Conservation (phyloP, 2,888 invertebrate genomes). For the Campoplex nolae region DNA sequence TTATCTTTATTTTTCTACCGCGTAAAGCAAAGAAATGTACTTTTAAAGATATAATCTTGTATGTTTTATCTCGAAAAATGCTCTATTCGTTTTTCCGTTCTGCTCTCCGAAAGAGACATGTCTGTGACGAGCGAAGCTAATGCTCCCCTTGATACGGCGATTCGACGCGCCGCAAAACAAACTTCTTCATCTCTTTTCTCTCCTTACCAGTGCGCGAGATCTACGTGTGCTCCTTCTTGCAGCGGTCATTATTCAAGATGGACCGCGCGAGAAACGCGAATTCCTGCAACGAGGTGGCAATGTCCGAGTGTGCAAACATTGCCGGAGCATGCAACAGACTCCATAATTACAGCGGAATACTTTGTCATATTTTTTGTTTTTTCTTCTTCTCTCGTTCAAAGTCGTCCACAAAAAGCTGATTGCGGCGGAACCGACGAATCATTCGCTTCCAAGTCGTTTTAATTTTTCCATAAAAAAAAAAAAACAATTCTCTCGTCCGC, state of each 20-base stretch:
- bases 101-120: conserved; percentile 10
- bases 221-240: conserved; percentile 8
- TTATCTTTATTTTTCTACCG: not conserved
- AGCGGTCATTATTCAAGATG: conserved; percentile 39
- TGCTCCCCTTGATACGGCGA: conserved; percentile 63
- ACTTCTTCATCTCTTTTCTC: conserved; percentile 46
- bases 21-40: not conserved
- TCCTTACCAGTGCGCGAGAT: too few species aligned
- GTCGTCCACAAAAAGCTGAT: not conserved
- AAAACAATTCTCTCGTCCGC: not conserved
- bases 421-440: not conserved
- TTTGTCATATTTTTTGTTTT: not conserved
- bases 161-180: conserved; percentile 65
- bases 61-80: not conserved
- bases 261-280: conserved; percentile 26
- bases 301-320: conserved; percentile 35
- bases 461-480: too few species aligned
- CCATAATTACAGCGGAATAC: not conserved
- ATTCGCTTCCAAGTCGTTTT: too few species aligned
- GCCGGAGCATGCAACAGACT: not conserved
- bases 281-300: conserved; percentile 36
- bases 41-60: not conserved
- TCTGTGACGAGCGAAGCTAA: conserved; percentile 50
- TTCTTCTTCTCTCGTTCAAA: not conserved
- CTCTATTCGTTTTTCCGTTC: conserved; percentile 13